These are phyloP conservation scores for Dasysyrphus tricinctus DNA, from an alignment of 2,888 invertebrate species.

Conservation along the genomic window DNA sequence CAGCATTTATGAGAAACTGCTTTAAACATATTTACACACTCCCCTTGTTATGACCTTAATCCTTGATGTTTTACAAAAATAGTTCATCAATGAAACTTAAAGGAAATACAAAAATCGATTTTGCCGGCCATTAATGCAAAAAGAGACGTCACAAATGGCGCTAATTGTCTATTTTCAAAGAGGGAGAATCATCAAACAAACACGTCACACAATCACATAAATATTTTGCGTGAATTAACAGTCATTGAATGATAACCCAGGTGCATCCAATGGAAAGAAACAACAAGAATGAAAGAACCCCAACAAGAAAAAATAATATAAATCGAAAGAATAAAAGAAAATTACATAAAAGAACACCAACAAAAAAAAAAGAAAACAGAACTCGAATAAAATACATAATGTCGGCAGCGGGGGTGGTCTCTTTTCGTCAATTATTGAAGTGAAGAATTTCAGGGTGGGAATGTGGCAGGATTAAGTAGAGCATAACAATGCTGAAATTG, in stretches of 20 bases:
- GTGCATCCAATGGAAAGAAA: constrained; percentile 27
- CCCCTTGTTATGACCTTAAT: neutral
- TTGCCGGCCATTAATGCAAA: constrained; percentile 18
- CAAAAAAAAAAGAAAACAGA: neutral
- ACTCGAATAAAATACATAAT: constrained; percentile 1
- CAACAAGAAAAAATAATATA: constrained; percentile 10
- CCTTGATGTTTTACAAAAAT: neutral
- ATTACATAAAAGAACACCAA: neutral
- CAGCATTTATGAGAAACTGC: too few species aligned
- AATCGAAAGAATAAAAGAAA: constrained; percentile 6
- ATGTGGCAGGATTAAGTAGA: constrained; percentile 42
- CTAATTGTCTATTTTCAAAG: constrained; percentile 31
- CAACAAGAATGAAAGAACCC: constrained; percentile 13
- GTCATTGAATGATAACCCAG: neutral
- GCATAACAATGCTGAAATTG: constrained; percentile 23
- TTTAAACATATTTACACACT: too few species aligned
- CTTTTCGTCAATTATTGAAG: constrained; percentile 21
- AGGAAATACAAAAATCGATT: constrained; percentile 42
- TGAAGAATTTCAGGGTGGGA: constrained; percentile 32
- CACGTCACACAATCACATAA: neutral
- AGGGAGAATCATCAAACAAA: neutral
- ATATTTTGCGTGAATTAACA: constrained; percentile 16
- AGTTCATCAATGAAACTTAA: neutral
- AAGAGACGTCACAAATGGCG: constrained; percentile 27
- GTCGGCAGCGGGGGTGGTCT: constrained; percentile 9